Conservation (phyloP, 1,140 invertebrate genomes). For the Littorina saxatilis region DNA sequence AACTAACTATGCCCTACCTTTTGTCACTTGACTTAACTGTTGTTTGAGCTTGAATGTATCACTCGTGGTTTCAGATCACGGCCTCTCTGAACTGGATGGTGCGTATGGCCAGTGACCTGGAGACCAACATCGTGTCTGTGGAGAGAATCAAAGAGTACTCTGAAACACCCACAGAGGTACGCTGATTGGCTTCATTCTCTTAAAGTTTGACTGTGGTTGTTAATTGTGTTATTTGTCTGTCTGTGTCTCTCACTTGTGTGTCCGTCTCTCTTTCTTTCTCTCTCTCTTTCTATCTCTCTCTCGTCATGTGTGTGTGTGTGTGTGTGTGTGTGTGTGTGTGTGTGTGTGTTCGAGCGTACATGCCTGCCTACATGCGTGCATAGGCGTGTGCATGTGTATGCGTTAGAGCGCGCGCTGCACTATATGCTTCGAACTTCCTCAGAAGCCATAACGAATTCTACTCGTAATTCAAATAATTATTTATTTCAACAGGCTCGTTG, state of each 20-base stretch:
- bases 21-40: too few species aligned
- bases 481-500: constrained; percentile 53
- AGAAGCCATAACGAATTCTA: not conserved
- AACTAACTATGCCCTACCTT: too few species aligned
- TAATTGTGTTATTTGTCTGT: too few species aligned
- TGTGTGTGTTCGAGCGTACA: not conserved
- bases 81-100: constrained; percentile 96
- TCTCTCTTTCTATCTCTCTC: too few species aligned
- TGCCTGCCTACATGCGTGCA: too few species aligned
- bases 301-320: not conserved
- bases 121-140: constrained; percentile 97
- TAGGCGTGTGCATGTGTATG: too few species aligned
- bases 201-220: too few species aligned
- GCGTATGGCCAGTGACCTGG: constrained; percentile 95
- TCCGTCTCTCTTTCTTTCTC: too few species aligned
- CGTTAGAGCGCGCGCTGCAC: too few species aligned
- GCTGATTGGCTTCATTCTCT: not conserved
- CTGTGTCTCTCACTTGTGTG: too few species aligned
- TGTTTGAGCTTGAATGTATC: too few species aligned
- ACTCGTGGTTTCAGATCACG: constrained; percentile 80
- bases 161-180: constrained; percentile 81
- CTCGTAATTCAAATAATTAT: not conserved
- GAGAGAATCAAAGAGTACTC: constrained; percentile 97
- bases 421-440: not conserved
- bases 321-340: constrained; percentile 4